Evolutionary conservation across 2,797 vertebrate species (phyloP), one percentile per base, ranked within the genome.

Genomic region (Dallia pectoralis): DNA sequence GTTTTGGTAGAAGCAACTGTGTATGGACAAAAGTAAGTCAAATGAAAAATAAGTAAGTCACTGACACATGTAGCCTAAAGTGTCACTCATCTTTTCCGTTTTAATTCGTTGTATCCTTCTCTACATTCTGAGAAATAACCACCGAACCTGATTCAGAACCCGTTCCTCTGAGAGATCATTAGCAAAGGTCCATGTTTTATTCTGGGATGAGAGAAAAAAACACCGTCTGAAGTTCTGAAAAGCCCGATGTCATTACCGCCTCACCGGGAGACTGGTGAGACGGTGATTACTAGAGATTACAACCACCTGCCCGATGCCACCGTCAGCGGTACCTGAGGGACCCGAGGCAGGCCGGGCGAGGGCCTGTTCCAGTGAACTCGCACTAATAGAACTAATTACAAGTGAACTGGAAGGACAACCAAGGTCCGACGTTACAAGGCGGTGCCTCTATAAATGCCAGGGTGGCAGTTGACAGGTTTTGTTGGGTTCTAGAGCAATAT

Each of bases 251-350:
- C 72, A 79, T 72, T 75, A 74, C 9, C 25, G 51, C 62, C 16
- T 27, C 62, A 56, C 59, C 40, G 59, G 33, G 25, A 49, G n/a
- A 75, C 22, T 47, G 77, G 70, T 63, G 19, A 68, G 61, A 78
- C 78, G 64, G 67, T 77, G 80, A 85, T 88, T 84, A 82, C 83
- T 71, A 70, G 73, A 83, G 84, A 87, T 84, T 77, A 77, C 69
- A 75, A 80, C 77, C 77, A 85, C 85, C 84, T 77, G 74, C 69
- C 69, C 68, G 0, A 72, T 73, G 71, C 71, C 63, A 83, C 67
- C 40, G 2, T 80, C 79, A 61, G 71, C 79, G 22, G 74, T 36
- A 68, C 78, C 71, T 65, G 56, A 77, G 74, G 74, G 65, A 77
- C 62, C 25, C 47, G 3, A 56, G n/a, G 9, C n/a, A 56, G 9